Base-by-base conservation (phyloP, 2,113 vertebrate species). In the Pseudopipra pipra region DNA sequence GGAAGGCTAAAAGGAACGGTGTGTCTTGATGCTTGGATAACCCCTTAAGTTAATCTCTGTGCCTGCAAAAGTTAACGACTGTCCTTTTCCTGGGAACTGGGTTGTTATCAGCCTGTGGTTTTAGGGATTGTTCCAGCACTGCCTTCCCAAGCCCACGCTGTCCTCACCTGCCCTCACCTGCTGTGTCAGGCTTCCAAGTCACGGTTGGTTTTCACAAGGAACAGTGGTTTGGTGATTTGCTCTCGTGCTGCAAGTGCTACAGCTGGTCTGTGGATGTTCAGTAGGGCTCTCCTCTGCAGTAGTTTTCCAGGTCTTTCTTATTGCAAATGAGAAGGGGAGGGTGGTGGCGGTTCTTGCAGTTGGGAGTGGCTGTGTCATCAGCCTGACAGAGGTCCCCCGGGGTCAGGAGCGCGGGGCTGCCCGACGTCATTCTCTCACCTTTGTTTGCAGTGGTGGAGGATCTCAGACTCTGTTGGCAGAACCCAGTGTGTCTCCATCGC, bases 281-380 rank as follows among this genome's bases (percentile, higher is more conserved):
- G 73, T 28, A 44, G 70, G 55, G 58, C 25, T 88, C 70, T 37
- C 25, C 41, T 41, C 44, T 5, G 1, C 1, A 2, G 3, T 6
- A 4, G 14, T 46, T 61, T 39, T 28, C 33, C 43, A 12, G 52
- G 15, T 79, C 68, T 46, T 66, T 41, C 14, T 1, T 15, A 5
- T 10, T 12, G 6, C 43, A 25, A 43, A 5, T 10, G 11, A 33
- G 56, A 10, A 27, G 81, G 49, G 27, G 47, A 54, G 43, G 27
- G 3, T 17, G 23, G 6, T 16, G 67, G 33, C 49, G 67, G 33
- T 52, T 73, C 46, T n/a, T 12, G 24, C 33, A 28, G 46, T 5
- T 0, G 4, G 81, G 30, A 35, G 0, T 4, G 31, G 44, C 81
- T 10, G 0, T 25, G 63, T 27, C 33, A 0, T 24, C 44, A 56